A percentile compares a stretch with the other conserved stretches of the same genome.
Evolutionary conservation across 2,888 invertebrate species (phyloP).

Genomic region (Drosophila testacea): DNA sequence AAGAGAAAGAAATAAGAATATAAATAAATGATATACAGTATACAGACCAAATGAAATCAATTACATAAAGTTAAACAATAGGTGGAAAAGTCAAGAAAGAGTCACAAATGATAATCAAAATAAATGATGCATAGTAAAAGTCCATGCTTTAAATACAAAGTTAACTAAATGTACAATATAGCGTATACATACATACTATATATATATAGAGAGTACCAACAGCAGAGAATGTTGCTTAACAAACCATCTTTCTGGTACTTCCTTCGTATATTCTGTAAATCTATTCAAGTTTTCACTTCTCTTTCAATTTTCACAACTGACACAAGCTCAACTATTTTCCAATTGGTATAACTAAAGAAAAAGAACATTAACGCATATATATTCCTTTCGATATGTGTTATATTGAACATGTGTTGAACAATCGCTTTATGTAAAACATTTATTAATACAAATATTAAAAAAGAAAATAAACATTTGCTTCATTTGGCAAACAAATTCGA

Average conservation of each 20-base stretch:
- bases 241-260: conserved; percentile 9
- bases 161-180: conserved; percentile 77
- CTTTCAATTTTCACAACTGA: conserved; percentile 7
- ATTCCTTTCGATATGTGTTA: conserved; percentile 39
- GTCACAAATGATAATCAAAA: conserved; percentile 14
- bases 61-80: conserved; percentile 64
- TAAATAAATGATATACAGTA: conserved; percentile 9
- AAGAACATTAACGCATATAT: not conserved
- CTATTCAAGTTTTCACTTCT: conserved; percentile 13
- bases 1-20: conserved; percentile 4
- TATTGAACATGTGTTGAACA: conserved; percentile 47
- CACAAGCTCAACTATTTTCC: conserved; percentile 44
- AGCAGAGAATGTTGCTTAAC: conserved; percentile 19
- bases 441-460: conserved; percentile 63
- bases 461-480: conserved; percentile 47
- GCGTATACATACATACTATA: conserved; percentile 11
- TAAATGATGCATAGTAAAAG: conserved; percentile 45
- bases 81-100: conserved; percentile 22
- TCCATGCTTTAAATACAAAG: conserved; percentile 75
- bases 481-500: conserved; percentile 59
- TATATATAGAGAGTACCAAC: conserved; percentile 10
- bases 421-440: conserved; percentile 76
- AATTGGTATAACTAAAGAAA: conserved; percentile 35
- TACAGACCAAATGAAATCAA: conserved; percentile 43
- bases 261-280: conserved; percentile 14